Evolutionary conservation across 2,888 invertebrate species (phyloP).

Genomic region (Xiphydria camelus): DNA sequence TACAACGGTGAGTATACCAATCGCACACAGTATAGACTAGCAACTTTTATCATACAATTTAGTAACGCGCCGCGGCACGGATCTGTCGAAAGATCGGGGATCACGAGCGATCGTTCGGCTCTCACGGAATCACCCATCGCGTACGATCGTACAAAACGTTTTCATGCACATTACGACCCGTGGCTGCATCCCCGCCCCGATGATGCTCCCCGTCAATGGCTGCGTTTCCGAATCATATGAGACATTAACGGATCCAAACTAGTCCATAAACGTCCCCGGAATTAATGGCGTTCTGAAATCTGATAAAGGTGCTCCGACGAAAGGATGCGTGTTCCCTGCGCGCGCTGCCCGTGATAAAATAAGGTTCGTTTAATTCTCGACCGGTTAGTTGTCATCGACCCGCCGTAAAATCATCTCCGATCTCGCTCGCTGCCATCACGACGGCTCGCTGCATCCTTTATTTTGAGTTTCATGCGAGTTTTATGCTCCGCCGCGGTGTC

Average conservation of each 20-base stretch:
- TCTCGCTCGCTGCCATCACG: not conserved
- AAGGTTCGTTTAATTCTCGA: conserved; percentile 11
- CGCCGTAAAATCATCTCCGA: not conserved
- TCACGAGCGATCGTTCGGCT: no score
- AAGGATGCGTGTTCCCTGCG: not conserved
- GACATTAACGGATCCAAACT: conserved; percentile 13
- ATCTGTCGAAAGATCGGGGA: no score
- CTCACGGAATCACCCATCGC: no score
- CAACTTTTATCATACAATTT: no score
- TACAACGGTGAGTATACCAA: no score
- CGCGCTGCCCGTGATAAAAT: conserved; percentile 10
- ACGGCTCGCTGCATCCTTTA: no score
- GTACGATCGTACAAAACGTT: no score
- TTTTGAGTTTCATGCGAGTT: no score
- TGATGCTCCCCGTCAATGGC: conserved; percentile 8
- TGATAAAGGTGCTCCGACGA: conserved; percentile 6
- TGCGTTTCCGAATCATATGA: conserved; percentile 7
- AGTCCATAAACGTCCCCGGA: conserved; percentile 16
- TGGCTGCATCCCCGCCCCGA: conserved; percentile 1
- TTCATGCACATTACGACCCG: no score
- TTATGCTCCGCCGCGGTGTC: no score
- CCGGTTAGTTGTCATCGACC: not conserved
- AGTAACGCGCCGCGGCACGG: no score
- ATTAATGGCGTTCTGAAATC: conserved; percentile 16
- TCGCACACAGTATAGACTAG: no score